phyloP scores from a whole-genome alignment of 2,888 invertebrate species.

The Caenorhabditis sp. region DNA sequence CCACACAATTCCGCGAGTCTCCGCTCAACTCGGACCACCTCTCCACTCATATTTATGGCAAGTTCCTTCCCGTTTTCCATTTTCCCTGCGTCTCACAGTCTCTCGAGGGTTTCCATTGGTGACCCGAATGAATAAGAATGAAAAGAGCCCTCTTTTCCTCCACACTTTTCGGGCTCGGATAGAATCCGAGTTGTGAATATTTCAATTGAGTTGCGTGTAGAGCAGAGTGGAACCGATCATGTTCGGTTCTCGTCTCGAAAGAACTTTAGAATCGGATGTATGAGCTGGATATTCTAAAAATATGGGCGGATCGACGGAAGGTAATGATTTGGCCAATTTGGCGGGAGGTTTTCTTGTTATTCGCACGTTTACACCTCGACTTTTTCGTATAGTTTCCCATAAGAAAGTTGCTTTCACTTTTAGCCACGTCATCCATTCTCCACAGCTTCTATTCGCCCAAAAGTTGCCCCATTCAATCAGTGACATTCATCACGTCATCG shows the following conservation, averaged over 20 bases:
- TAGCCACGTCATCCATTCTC: too few relatives aligned
- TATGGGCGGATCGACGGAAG: conserved; percentile 32
- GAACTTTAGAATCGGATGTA: conserved; percentile 19
- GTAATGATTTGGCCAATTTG: conserved; percentile 14
- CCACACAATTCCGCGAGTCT: conserved; percentile 45
- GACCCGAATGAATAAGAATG: conserved; percentile 28
- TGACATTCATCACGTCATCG: too few relatives aligned
- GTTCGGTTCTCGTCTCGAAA: too few relatives aligned
- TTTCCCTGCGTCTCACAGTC: not conserved
- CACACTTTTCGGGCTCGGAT: too few relatives aligned
- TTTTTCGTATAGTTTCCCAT: too few relatives aligned
- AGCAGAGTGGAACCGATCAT: conserved; percentile 1
- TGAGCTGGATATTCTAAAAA: conserved; percentile 40
- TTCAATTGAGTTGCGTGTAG: conserved; percentile 24
- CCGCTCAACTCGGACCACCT: conserved; percentile 40
- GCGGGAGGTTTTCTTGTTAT: too few relatives aligned
- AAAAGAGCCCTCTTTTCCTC: not conserved
- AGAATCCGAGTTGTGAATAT: too few relatives aligned
- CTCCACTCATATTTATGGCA: conserved; percentile 47
- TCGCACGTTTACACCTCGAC: too few relatives aligned
- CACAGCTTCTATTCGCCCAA: too few relatives aligned
- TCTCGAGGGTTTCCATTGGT: conserved; percentile 22
- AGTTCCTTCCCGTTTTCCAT: conserved; percentile 5
- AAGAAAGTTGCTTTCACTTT: too few relatives aligned
- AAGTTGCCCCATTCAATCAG: too few relatives aligned